Base-by-base conservation (phyloP, 2,888 invertebrate species). In the Mayetiola destructor region DNA sequence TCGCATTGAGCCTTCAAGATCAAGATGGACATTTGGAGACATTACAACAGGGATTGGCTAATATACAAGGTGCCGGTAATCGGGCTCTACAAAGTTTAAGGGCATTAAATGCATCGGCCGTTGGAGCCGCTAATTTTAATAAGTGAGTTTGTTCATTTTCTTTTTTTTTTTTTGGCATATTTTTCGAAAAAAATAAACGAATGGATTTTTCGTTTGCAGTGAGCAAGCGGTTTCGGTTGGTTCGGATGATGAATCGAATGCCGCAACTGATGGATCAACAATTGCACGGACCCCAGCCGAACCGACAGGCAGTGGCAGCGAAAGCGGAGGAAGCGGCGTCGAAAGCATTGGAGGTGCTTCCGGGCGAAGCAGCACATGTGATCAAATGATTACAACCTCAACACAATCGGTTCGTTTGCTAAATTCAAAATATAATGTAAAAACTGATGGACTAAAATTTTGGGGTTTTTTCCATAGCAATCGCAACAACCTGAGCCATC, bases 221-320 rank as follows among this genome's bases (percentile, higher is more conserved):
- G 89, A 89, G 62, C 84, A 86, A 20, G 85, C 87, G 3, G 87
- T 88, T 18, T 88, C 92, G 16, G 88, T 90, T 3, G 88, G 81
- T 56, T 92, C 92, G 10, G 95, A 95, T 68, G 92, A 92, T 69
- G 95, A 95, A 59, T 93, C 92, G 62, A 94, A 92, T 35, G 94
- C 92, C 9, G 93, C 93, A 1, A 94, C 92, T 0, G 94, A 94
- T 70, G 93, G 93, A 58, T 92, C 91, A 55, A 93, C 93, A 0
- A 93, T 93, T 0, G 76, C 94, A 60, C 81, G 92, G 58, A 87
- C 87, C 3, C 88, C 88, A 1, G 85, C 85, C 1, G 88, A 88
- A 67, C 86, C 85, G 64, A 79, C 76, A 2, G 84, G 80, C 57
- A 79, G 79, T 62, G 78, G 79, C 59, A 88, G 88, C 12, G 93